A percentile compares a stretch with the other conserved stretches of the same genome.
Conservation (phyloP, 2,797 vertebrate genomes). For the Rhinogobio ventralis region DNA sequence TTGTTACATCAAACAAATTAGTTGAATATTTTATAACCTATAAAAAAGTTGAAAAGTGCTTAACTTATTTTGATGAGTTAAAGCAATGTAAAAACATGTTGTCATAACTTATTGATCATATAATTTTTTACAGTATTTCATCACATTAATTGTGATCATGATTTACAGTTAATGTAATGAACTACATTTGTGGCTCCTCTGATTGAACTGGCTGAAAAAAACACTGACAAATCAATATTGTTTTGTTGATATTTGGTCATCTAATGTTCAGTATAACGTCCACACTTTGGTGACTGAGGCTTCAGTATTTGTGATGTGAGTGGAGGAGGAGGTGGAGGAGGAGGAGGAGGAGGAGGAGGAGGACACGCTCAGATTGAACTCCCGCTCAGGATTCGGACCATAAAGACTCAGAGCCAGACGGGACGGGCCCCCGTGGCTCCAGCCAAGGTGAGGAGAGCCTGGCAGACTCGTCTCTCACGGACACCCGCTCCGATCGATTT, state of each 20-base stretch:
- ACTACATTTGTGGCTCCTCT: not conserved
- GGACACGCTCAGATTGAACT: slow-evolving; percentile 37
- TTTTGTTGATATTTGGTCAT: not conserved
- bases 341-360: slow-evolving; percentile 3
- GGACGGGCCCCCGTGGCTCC: slow-evolving; percentile 74
- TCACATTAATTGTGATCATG: too few species aligned
- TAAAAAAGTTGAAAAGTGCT: too few species aligned
- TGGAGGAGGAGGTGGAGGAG: not conserved
- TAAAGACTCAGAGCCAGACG: slow-evolving; percentile 69
- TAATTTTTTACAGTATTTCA: too few species aligned
- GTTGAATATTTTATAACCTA: too few species aligned
- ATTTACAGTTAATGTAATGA: not conserved
- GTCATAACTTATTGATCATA: too few species aligned
- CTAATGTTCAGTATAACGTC: too few species aligned
- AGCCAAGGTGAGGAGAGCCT: slow-evolving; percentile 67
- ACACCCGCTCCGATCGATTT: slow-evolving; percentile 80
- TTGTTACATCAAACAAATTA: too few species aligned
- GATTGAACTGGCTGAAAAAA: not conserved
- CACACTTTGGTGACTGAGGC: not conserved
- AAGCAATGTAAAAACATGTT: too few species aligned
- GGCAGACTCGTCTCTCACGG: slow-evolving; percentile 78
- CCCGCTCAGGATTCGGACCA: not conserved
- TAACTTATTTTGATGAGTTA: too few species aligned
- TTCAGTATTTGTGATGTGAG: slow-evolving; percentile 11
- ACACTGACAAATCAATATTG: too few species aligned